Evolutionary conservation across 2,113 vertebrate species (phyloP).

Genomic region (Cervus canadensis): DNA sequence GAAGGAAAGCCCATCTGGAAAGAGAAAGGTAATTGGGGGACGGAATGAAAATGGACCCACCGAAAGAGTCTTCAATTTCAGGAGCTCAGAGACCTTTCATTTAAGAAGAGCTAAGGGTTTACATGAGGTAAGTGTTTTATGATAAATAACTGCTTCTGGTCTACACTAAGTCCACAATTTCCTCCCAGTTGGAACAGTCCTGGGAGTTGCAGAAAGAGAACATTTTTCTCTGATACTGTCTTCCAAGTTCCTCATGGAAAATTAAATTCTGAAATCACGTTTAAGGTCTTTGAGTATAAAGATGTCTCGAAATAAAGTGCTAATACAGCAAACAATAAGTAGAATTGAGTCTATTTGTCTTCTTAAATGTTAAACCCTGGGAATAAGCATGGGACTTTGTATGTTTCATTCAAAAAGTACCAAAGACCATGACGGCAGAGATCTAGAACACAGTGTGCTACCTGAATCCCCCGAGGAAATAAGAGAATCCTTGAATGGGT

Average conservation of each 20-base stretch:
- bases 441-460: not conserved
- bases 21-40: not conserved
- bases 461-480: not conserved
- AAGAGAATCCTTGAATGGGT: not conserved
- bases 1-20: constrained; percentile 94
- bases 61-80: not conserved
- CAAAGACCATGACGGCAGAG: not conserved
- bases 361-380: not conserved
- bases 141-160: not conserved
- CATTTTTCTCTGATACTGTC: not conserved
- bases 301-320: not conserved
- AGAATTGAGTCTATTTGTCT: not conserved
- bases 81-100: not conserved
- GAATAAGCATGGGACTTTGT: not conserved
- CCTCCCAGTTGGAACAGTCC: not conserved
- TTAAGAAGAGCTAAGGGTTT: not conserved
- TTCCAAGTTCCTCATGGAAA: not conserved
- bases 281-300: not conserved
- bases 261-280: not conserved
- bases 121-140: not conserved
- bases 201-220: not conserved
- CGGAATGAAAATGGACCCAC: not conserved
- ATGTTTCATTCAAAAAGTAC: not conserved
- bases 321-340: not conserved
- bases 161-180: not conserved